phyloP scores from a whole-genome alignment of 2,113 vertebrate species.

The Tupaia chinensis region DNA sequence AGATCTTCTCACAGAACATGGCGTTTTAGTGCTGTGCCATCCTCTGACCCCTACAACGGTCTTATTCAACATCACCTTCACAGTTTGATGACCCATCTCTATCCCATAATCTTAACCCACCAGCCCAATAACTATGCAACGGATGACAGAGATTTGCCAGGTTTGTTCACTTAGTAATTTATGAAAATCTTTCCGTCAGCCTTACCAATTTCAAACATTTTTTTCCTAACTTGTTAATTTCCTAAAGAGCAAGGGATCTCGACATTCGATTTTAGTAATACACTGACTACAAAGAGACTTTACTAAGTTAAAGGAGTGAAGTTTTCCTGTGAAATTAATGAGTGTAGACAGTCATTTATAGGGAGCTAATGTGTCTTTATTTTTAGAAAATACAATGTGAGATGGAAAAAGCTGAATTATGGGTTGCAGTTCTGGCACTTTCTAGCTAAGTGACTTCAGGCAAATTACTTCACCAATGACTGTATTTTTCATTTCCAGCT shows the following conservation, averaged over 20 bases:
- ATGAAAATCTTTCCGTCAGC: background rate
- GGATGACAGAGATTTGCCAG: background rate
- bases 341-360: background rate
- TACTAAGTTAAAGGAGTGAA: background rate
- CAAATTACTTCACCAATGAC: background rate
- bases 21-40: too few relatives aligned
- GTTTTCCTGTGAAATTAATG: background rate
- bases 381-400: background rate
- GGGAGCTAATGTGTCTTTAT: background rate
- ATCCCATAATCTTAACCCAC: background rate
- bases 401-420: background rate
- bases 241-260: background rate
- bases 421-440: background rate
- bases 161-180: background rate
- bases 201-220: background rate
- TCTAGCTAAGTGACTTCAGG: background rate
- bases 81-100: background rate
- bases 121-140: background rate
- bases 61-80: background rate
- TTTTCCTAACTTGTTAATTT: slow-evolving; percentile 21
- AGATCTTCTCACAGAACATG: too few relatives aligned
- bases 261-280: background rate
- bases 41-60: too few relatives aligned
- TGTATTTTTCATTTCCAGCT: background rate
- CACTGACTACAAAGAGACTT: background rate